phyloP scores from a whole-genome alignment of 2,888 invertebrate species.

The Parascotia fuliginaria region DNA sequence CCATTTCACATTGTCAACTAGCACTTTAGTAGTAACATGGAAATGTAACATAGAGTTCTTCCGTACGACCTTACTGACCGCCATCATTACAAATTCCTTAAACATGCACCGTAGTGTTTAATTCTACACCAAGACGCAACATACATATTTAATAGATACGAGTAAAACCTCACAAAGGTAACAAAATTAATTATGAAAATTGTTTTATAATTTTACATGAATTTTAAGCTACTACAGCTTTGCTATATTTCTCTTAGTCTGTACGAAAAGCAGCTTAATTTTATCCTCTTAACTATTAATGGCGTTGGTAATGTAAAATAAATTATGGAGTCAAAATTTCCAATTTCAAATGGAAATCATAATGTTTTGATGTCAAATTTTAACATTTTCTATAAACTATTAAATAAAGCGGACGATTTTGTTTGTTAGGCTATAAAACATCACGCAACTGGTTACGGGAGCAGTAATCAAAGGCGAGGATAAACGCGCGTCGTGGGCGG shows the following conservation, averaged over 20 bases:
- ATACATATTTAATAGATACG: slow-evolving; percentile 53
- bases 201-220: slow-evolving; percentile 21
- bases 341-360: background rate
- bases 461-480: too few species aligned
- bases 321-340: background rate
- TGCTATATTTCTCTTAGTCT: slow-evolving; percentile 8
- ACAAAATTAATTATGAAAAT: slow-evolving; percentile 27
- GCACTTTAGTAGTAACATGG: slow-evolving; percentile 4
- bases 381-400: too few species aligned
- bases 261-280: slow-evolving; percentile 12
- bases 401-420: too few species aligned
- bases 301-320: background rate
- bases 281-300: slow-evolving; percentile 11
- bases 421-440: too few species aligned
- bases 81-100: slow-evolving; percentile 62
- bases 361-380: background rate
- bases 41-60: slow-evolving; percentile 8
- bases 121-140: slow-evolving; percentile 47
- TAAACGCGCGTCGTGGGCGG: too few species aligned
- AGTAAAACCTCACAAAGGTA: slow-evolving; percentile 24
- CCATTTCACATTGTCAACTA: too few species aligned
- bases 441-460: too few species aligned
- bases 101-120: slow-evolving; percentile 53
- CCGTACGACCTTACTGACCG: slow-evolving; percentile 31
- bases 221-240: slow-evolving; percentile 1